These are phyloP conservation scores for Hypsibius dujardini DNA, from an alignment of 1,140 invertebrate genomes.

Conservation along the genomic window DNA sequence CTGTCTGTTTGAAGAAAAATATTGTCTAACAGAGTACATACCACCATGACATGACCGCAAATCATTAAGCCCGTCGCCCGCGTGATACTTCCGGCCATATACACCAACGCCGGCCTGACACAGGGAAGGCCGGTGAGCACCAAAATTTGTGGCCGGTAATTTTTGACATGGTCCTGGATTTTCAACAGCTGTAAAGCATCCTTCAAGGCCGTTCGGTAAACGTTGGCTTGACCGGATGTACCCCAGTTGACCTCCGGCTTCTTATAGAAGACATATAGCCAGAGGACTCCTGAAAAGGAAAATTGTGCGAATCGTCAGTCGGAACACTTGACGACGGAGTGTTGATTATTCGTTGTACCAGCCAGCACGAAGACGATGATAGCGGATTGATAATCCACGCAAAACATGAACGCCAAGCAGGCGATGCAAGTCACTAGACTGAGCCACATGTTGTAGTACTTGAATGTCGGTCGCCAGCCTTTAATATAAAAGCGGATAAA, in stretches of 20 bases:
- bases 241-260: conserved; percentile 42
- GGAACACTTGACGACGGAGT: background rate
- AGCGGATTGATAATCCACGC: conserved; percentile 41
- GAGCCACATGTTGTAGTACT: conserved; percentile 42
- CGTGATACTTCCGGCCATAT: conserved; percentile 40
- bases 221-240: conserved; percentile 38
- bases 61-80: conserved; percentile 40
- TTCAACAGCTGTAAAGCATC: conserved; percentile 33
- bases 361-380: conserved; percentile 33
- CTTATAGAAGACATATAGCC: conserved; percentile 37
- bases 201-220: conserved; percentile 35
- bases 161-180: conserved; percentile 38
- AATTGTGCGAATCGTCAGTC: background rate
- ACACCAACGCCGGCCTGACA: conserved; percentile 37
- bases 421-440: conserved; percentile 37
- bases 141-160: conserved; percentile 40
- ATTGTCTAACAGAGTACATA: conserved; percentile 23
- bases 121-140: conserved; percentile 39
- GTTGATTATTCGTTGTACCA: background rate
- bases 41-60: conserved; percentile 37
- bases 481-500: background rate
- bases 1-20: background rate
- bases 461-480: conserved; percentile 30
- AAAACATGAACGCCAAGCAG: conserved; percentile 42
- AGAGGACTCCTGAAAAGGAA: conserved; percentile 10